phyloP scores from a whole-genome alignment of 1,140 invertebrate species.

The Drosophila repleta region DNA sequence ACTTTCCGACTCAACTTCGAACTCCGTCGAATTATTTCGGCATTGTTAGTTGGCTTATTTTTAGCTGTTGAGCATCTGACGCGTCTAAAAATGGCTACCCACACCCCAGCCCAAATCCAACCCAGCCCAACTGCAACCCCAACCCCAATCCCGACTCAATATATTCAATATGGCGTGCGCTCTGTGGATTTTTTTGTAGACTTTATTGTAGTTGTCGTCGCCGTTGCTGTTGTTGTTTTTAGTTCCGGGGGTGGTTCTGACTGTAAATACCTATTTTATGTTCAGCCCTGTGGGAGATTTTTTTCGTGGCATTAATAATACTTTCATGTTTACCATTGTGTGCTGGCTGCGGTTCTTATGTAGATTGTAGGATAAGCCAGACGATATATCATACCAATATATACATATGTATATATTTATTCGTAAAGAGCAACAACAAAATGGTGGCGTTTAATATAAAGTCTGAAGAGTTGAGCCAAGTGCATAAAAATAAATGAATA shows the following conservation, averaged over 20 bases:
- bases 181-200: conserved; percentile 29
- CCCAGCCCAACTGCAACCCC: not conserved
- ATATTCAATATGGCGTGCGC: conserved; percentile 52
- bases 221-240: conserved; percentile 20
- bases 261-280: conserved; percentile 72
- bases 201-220: conserved; percentile 20
- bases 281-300: conserved; percentile 69
- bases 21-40: conserved; percentile 54
- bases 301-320: conserved; percentile 59
- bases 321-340: conserved; percentile 50
- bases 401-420: no score
- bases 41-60: conserved; percentile 55
- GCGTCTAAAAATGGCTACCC: conserved; percentile 67
- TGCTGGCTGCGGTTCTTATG: conserved; percentile 50
- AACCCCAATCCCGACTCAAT: conserved; percentile 28
- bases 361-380: conserved; percentile 46
- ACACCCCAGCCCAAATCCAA: conserved; percentile 10
- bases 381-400: not conserved
- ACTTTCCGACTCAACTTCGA: conserved; percentile 50
- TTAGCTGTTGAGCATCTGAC: conserved; percentile 42
- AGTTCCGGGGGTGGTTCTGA: conserved; percentile 53
- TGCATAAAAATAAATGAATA: not conserved
- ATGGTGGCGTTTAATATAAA: conserved; percentile 19
- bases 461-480: not conserved
- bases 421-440: conserved; percentile 31